Percentiles rank a stretch among this genome's conserved stretches.
Evolutionary conservation across 64 coral and sea anemone species (phyloP).

Genomic region (Pocillopora verrucosa): DNA sequence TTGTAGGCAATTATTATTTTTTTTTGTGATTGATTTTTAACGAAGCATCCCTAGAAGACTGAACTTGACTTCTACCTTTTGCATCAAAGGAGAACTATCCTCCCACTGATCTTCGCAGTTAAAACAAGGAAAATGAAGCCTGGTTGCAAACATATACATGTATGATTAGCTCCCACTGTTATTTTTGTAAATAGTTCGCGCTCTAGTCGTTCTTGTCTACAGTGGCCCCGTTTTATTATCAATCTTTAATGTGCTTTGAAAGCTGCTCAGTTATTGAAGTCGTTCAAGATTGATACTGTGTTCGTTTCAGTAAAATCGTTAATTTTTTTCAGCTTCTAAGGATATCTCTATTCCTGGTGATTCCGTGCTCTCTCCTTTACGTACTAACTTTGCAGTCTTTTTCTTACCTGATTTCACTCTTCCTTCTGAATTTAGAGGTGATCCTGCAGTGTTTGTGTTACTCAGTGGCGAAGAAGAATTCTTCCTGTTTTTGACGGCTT

Average conservation of each 20-base stretch:
- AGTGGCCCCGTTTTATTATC: not conserved
- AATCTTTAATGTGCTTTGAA: not conserved
- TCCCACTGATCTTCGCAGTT: no score
- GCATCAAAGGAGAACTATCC: no score
- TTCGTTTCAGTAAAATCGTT: not conserved
- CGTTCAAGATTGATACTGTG: not conserved
- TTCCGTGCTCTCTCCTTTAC: slow-evolving; percentile 13
- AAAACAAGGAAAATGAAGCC: no score
- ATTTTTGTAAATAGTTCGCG: not conserved
- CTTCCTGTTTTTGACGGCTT: slow-evolving; percentile 35
- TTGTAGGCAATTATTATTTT: no score
- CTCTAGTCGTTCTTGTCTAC: not conserved
- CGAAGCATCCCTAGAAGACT: no score
- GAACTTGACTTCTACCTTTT: no score
- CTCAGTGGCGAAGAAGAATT: not conserved
- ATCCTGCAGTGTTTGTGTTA: not conserved
- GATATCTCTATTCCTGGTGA: not conserved
- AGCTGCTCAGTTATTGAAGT: not conserved
- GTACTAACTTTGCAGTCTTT: not conserved
- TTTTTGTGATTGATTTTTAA: no score
- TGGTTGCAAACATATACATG: not conserved
- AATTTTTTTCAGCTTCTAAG: not conserved
- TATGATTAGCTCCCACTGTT: not conserved
- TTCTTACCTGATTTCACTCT: slow-evolving; percentile 1
- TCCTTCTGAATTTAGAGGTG: not conserved